These are phyloP conservation scores for Sinodicranocentrus sp. DNA, from an alignment of 2,888 invertebrate genomes.

Conservation along the genomic window DNA sequence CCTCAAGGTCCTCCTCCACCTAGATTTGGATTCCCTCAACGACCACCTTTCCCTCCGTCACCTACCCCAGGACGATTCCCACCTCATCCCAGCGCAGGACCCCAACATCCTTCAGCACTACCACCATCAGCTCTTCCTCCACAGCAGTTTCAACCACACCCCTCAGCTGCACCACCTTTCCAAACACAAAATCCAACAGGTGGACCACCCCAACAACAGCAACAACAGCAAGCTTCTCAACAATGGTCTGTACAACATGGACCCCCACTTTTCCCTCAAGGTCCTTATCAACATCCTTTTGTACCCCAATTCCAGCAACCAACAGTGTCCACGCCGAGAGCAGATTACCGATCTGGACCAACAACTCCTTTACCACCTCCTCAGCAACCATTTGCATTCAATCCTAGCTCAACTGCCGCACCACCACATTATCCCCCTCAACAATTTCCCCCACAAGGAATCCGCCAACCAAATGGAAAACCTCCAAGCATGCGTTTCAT, in stretches of 20 bases:
- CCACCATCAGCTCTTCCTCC: slow-evolving; percentile 22
- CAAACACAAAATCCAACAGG: slow-evolving; percentile 13
- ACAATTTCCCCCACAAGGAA: slow-evolving; percentile 15
- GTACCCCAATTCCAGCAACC: slow-evolving; percentile 50
- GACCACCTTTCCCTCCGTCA: slow-evolving; percentile 28
- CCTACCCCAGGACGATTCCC: slow-evolving; percentile 21
- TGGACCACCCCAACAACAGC: slow-evolving; percentile 40
- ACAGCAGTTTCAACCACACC: neutral
- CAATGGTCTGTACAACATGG: slow-evolving; percentile 38
- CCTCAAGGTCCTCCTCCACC: slow-evolving; percentile 44
- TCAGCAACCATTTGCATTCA: slow-evolving; percentile 2
- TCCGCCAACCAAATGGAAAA: slow-evolving; percentile 33
- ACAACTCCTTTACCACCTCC: slow-evolving; percentile 34
- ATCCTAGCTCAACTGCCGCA: slow-evolving; percentile 46
- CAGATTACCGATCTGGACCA: neutral
- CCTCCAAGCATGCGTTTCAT: slow-evolving; percentile 30
- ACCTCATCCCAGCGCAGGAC: slow-evolving; percentile 15
- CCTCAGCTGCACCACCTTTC: slow-evolving; percentile 15
- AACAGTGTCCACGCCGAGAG: slow-evolving; percentile 26
- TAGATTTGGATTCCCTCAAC: slow-evolving; percentile 46
- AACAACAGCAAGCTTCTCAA: slow-evolving; percentile 34
- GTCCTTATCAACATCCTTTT: slow-evolving; percentile 38
- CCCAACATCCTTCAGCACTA: neutral
- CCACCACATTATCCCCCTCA: slow-evolving; percentile 49
- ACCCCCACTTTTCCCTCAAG: slow-evolving; percentile 25